phyloP scores from a whole-genome alignment of 1,140 invertebrate species.

The Zaprionus africanus region DNA sequence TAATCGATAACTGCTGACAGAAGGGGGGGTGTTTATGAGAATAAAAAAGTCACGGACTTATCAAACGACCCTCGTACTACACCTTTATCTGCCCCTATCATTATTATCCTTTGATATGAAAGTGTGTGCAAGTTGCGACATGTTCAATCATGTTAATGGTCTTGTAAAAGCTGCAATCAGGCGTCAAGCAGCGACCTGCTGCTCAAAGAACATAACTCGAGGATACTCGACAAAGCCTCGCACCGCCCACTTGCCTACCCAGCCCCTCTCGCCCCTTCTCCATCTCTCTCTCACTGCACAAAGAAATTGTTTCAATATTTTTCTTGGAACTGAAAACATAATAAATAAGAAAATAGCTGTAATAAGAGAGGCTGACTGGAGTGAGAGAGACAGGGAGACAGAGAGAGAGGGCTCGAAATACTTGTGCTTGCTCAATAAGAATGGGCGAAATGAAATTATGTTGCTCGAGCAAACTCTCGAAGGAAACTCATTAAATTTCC shows the following conservation, averaged over 20 bases:
- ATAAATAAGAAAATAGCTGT: not conserved
- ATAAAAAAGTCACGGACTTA: too few relatives aligned
- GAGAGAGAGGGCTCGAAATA: constrained; percentile 1
- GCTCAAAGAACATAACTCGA: constrained; percentile 1
- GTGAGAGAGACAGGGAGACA: not conserved
- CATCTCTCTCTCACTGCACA: not conserved
- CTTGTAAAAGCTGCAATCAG: not conserved
- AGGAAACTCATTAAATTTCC: constrained; percentile 45
- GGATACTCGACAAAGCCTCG: not conserved
- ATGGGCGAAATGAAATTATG: constrained; percentile 33
- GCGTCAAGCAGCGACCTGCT: not conserved
- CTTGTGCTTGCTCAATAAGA: constrained; percentile 21
- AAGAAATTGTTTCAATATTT: constrained; percentile 12
- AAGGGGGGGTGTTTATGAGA: too few relatives aligned
- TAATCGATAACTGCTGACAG: too few relatives aligned
- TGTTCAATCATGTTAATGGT: not conserved
- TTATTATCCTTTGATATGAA: not conserved
- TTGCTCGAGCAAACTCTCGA: constrained; percentile 16
- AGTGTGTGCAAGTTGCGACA: not conserved
- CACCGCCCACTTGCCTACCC: not conserved
- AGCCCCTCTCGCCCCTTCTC: not conserved
- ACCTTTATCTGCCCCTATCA: not conserved
- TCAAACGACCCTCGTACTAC: too few relatives aligned
- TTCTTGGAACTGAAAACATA: constrained; percentile 9
- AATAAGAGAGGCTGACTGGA: not conserved